phyloP scores from a whole-genome alignment of 2,888 invertebrate species.

The Morpho helenor region DNA sequence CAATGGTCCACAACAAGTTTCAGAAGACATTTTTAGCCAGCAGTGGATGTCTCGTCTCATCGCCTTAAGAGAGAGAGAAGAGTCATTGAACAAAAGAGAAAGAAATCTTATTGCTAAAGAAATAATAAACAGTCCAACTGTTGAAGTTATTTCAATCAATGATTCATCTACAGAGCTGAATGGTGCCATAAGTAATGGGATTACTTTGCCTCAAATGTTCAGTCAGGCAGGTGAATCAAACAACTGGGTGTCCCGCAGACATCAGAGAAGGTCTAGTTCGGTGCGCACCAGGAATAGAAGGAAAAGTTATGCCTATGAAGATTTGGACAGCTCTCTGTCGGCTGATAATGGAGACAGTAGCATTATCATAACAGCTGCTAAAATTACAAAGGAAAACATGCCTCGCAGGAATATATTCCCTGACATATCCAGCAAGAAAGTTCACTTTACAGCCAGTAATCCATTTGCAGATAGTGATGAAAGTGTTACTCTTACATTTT shows the following conservation, averaged over 20 bases:
- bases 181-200: conserved; percentile 51
- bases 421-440: conserved; percentile 58
- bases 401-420: conserved; percentile 67
- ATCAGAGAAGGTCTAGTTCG: conserved; percentile 46
- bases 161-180: conserved; percentile 29
- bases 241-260: conserved; percentile 45
- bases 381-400: conserved; percentile 67
- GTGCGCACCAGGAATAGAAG: conserved; percentile 47
- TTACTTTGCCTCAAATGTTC: conserved; percentile 62
- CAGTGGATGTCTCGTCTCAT: conserved; percentile 79
- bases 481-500: conserved; percentile 70
- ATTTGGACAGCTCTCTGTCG: conserved; percentile 79
- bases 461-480: conserved; percentile 74
- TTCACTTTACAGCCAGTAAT: conserved; percentile 66
- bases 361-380: conserved; percentile 74
- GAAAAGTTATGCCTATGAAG: conserved; percentile 69
- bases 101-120: conserved; percentile 65
- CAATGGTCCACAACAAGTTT: conserved; percentile 67
- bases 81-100: conserved; percentile 72
- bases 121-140: conserved; percentile 58
- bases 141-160: conserved; percentile 46
- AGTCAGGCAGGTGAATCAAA: conserved; percentile 36
- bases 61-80: conserved; percentile 71
- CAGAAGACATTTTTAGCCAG: conserved; percentile 74
- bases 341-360: conserved; percentile 78